Conservation (phyloP, 1,140 invertebrate genomes). For the Parapsyche elsis region DNA sequence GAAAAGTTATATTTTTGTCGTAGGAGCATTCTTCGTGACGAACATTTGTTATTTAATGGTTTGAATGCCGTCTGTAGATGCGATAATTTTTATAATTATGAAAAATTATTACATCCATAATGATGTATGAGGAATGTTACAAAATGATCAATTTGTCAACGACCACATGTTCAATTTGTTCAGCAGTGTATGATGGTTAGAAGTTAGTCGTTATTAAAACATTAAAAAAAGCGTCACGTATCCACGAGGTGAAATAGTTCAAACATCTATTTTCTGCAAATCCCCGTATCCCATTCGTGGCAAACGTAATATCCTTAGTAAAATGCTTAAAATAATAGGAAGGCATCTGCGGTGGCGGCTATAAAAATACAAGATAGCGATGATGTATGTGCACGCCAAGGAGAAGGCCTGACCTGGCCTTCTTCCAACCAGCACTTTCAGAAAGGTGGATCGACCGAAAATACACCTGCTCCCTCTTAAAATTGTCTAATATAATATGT, state of each 20-base stretch:
- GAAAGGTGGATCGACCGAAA: slow-evolving; percentile 1
- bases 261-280: slow-evolving; percentile 53
- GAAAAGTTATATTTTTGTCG: no score
- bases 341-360: slow-evolving; percentile 53
- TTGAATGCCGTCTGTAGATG: no score
- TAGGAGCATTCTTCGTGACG: no score
- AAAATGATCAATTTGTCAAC: no score
- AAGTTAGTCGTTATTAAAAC: slow-evolving; percentile 32
- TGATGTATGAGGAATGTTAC: no score
- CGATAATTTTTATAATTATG: no score
- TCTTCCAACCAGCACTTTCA: slow-evolving; percentile 24
- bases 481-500: no score
- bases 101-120: no score
- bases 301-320: slow-evolving; percentile 52
- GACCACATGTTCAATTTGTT: slow-evolving; percentile 16
- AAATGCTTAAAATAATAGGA: slow-evolving; percentile 56
- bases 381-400: slow-evolving; percentile 50
- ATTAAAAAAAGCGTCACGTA: slow-evolving; percentile 53
- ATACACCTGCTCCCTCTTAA: slow-evolving; percentile 11
- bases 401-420: slow-evolving; percentile 16
- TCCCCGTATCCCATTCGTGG: slow-evolving; percentile 50
- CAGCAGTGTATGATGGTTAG: slow-evolving; percentile 15
- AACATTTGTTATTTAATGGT: no score
- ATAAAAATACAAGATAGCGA: slow-evolving; percentile 56
- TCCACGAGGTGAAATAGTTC: slow-evolving; percentile 49